Evolutionary conservation across 2,797 vertebrate genomes (phyloP).

Genomic region (Lophotriccus pileatus): DNA sequence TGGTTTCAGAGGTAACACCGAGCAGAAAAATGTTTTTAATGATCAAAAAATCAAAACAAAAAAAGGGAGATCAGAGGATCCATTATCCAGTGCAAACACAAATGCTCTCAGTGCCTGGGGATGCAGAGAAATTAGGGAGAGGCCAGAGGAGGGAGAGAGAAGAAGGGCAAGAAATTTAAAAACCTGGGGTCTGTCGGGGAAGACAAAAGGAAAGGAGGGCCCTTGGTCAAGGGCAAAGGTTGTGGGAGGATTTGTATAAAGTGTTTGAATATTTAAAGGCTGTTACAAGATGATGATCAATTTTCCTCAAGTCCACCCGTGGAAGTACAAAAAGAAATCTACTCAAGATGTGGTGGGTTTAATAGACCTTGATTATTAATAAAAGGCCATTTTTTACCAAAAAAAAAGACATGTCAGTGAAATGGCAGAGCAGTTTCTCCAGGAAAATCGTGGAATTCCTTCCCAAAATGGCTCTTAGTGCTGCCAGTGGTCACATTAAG

Average conservation of each 20-base stretch:
- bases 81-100: background rate
- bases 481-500: background rate
- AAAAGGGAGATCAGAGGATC: background rate
- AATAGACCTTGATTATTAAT: background rate
- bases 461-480: background rate
- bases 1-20: background rate
- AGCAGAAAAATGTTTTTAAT: slow-evolving; percentile 27
- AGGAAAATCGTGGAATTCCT: background rate
- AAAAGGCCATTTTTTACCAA: background rate
- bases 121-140: slow-evolving; percentile 17
- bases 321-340: background rate
- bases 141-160: background rate
- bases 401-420: background rate
- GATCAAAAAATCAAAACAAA: too few species aligned
- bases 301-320: background rate
- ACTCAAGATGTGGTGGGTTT: background rate
- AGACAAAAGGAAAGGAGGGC: background rate
- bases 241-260: background rate
- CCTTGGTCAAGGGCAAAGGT: background rate
- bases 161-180: background rate
- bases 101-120: background rate
- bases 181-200: background rate
- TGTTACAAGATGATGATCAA: background rate
- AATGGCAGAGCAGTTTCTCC: background rate
- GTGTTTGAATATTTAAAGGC: background rate